Base-by-base conservation (phyloP, 2,888 invertebrate species). In the Acanthosepion lycidas region DNA sequence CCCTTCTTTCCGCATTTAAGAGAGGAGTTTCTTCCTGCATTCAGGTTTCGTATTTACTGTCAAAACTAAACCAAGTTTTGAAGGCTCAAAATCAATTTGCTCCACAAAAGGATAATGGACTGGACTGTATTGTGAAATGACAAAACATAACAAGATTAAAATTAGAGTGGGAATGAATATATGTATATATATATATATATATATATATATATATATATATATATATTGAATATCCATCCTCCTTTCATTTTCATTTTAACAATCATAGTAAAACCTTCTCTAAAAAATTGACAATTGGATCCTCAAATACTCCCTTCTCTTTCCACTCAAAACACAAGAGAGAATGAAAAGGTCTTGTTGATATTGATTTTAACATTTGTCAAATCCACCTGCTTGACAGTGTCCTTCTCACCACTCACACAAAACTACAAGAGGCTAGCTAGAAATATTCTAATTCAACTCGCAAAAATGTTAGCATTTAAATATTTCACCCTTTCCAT, bases 341-440 rank as follows among this genome's bases (percentile, higher is more conserved):
- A 78, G n/a, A n/a, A n/a, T n/a, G 15, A 78, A 78, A 78, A 78
- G 12, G 78, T 78, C n/a, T 78, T 78, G 78, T 78, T n/a, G 78
- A n/a, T 78, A 78, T 78, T n/a, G 78, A 78, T 78, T 78, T 78
- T 78, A 78, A 78, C 78, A 78, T 78, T 78, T 78, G 78, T 78
- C 78, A 78, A 78, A 78, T n/a, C 78, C 78, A 78, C 78, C 78
- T 78, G 78, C 78, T 33, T 78, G 78, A 78, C 78, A 78, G 15
- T 78, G 78, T 78, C 78, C 78, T 78, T 12, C 78, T 78, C 78
- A 78, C 4, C 59, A 59, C 59, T 59, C 59, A 59, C 20, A 59
- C 59, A 59, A 59, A 53, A 59, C 59, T 59, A 23, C 23, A 59
- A n/a, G n/a, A 78, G 78, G 9, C 78, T n/a, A 3, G 78, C n/a